Percentiles rank a stretch among this genome's conserved stretches.
Evolutionary conservation across 2,888 invertebrate species (phyloP).

Genomic region (Falcaria lacertinaria): DNA sequence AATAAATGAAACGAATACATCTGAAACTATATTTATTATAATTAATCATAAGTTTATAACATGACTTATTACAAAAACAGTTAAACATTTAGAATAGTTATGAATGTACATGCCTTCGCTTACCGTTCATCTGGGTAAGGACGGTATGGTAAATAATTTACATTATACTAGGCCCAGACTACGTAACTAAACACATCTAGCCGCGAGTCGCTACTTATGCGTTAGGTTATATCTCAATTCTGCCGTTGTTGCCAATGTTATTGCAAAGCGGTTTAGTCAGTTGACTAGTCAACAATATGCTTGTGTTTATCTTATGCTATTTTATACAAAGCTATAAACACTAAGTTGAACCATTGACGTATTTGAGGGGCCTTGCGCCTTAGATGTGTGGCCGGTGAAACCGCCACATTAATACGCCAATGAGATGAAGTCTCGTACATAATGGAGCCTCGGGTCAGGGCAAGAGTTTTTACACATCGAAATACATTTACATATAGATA

Average conservation of each 20-base stretch:
- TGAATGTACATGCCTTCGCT: slow-evolving; percentile 67
- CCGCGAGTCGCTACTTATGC: slow-evolving; percentile 14
- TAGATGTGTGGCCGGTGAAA: no score
- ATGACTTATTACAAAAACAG: slow-evolving; percentile 77
- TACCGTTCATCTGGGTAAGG: slow-evolving; percentile 74
- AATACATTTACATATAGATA: slow-evolving; percentile 32
- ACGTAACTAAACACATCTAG: slow-evolving; percentile 9
- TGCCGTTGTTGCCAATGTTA: slow-evolving; percentile 2
- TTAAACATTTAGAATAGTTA: slow-evolving; percentile 67
- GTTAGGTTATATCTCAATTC: no score
- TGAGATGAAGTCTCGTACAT: no score
- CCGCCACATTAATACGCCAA: no score
- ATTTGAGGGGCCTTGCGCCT: slow-evolving; percentile 32
- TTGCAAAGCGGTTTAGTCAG: slow-evolving; percentile 48
- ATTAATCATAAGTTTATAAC: slow-evolving; percentile 76
- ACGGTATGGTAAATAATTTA: slow-evolving; percentile 74
- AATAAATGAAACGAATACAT: slow-evolving; percentile 34
- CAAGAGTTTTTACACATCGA: slow-evolving; percentile 38
- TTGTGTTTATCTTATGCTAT: slow-evolving; percentile 41
- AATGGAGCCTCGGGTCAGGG: slow-evolving; percentile 40
- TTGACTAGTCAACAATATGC: slow-evolving; percentile 52
- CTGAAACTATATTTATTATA: slow-evolving; percentile 75
- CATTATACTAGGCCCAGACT: slow-evolving; percentile 75
- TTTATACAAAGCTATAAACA: slow-evolving; percentile 43
- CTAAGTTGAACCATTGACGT: slow-evolving; percentile 59